Evolutionary conservation across 2,888 invertebrate species (phyloP), one percentile per base, ranked within the genome.

Genomic region (Perdita meconis): DNA sequence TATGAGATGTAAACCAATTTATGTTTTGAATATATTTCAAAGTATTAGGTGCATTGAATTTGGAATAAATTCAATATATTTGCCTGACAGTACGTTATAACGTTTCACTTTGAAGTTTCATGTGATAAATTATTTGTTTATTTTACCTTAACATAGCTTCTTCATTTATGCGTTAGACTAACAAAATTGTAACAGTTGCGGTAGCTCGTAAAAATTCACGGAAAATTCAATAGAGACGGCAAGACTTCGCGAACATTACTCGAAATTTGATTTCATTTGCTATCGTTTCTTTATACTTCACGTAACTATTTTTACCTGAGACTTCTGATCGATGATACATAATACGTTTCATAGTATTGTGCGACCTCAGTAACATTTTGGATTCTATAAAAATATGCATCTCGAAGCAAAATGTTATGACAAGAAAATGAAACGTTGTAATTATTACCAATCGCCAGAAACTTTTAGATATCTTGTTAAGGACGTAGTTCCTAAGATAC

Each of bases 401-500:
- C 38, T 10, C 30, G 50, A 34, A 6, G 6, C 36, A 22, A 36
- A 60, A 55, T 40, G 53, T 61, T 56, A 38, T 26, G 16, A 57
- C 1, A 16, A 30, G n/a, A n/a, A 26, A 24, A 53, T 34, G 34
- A 38, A 65, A 34, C 3, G 8, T n/a, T 57, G 42, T 53, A 56
- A 40, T 30, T 61, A 40, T 19, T 56, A 71, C 19, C 42, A 65
- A 40, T 72, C 66, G 47, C 40, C 50, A 24, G 26, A 61, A 50
- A 22, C 10, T 47, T 59, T 55, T 76, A 57, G 34, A 44, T 53
- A 44, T 57, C 50, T 30, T 38, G 44, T 65, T 42, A 61, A 66
- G 56, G 40, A 71, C 16, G 24, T 78, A 65, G 77, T 71, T 78
- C 50, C 66, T 63, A 57, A 63, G 61, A 51, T 78, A 70, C 47